A percentile compares a stretch with the other conserved stretches of the same genome.
phyloP scores from a whole-genome alignment of 2,888 invertebrate genomes.

The Plutella xylostella region DNA sequence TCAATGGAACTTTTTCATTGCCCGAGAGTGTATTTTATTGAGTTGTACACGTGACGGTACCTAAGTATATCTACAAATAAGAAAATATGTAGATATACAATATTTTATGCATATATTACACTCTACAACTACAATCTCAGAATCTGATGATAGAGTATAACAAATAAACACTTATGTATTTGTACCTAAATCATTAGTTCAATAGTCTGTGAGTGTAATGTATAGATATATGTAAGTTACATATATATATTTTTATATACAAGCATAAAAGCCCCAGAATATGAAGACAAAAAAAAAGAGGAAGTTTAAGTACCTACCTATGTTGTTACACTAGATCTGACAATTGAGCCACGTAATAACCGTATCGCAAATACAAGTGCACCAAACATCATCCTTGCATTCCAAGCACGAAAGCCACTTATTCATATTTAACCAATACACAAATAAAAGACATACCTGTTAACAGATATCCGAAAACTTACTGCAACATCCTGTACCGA shows the following conservation, averaged over 20 bases:
- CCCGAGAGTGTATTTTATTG: too few species aligned
- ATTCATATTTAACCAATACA: conserved; percentile 13
- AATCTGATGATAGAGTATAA: too few species aligned
- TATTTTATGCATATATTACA: too few species aligned
- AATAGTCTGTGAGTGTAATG: background rate
- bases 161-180: too few species aligned
- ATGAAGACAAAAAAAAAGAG: too few species aligned
- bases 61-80: too few species aligned
- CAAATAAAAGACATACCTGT: conserved; percentile 37
- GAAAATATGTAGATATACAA: too few species aligned
- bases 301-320: too few species aligned
- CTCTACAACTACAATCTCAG: too few species aligned
- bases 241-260: background rate
- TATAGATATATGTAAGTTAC: background rate
- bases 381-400: conserved; percentile 31
- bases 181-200: background rate
- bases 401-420: conserved; percentile 15
- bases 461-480: conserved; percentile 33
- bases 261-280: too few species aligned
- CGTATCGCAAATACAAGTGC: conserved; percentile 66
- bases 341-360: conserved; percentile 35
- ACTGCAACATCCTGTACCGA: conserved; percentile 55
- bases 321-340: background rate
- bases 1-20: too few species aligned
- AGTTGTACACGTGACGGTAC: too few species aligned